These are phyloP conservation scores for Scolopax rusticola DNA, from an alignment of 2,797 vertebrate genomes.

Conservation along the genomic window DNA sequence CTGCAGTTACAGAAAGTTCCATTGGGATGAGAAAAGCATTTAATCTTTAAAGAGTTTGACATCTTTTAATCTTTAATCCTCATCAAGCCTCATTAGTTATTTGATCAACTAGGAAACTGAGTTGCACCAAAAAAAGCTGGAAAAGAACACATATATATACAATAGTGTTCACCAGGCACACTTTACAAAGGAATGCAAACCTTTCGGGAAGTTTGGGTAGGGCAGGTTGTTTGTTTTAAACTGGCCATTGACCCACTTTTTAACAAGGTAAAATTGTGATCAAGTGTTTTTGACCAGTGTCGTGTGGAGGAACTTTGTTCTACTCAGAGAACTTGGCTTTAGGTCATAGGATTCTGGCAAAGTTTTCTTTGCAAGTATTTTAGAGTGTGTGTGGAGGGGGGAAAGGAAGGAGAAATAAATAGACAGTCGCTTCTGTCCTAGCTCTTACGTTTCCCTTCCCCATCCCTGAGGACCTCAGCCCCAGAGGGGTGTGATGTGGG, in stretches of 20 bases:
- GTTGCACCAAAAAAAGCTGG: not conserved
- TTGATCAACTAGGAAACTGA: not conserved
- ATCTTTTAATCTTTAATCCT: conserved; percentile 33
- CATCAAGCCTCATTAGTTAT: not conserved
- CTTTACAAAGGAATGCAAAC: not conserved
- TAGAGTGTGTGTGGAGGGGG: not conserved
- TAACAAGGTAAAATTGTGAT: not conserved
- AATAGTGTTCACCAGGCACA: not conserved
- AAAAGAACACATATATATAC: not conserved
- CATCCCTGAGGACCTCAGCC: not conserved
- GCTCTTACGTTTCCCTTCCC: not conserved
- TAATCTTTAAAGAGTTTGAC: conserved; percentile 9
- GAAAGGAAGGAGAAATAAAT: not conserved
- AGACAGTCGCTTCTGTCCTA: accelerated
- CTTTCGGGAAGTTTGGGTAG: not conserved
- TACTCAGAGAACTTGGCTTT: not conserved
- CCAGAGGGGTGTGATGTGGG: not conserved
- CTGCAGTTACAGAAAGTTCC: not conserved
- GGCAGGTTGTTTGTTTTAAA: not conserved
- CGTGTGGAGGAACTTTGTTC: not conserved
- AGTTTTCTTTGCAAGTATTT: not conserved
- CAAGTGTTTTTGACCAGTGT: not conserved
- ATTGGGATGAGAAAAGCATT: not conserved
- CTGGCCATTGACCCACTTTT: not conserved
- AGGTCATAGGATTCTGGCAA: not conserved